Evolutionary conservation across 2,888 invertebrate species (phyloP), one percentile per base, ranked within the genome.

Genomic region (Crossocerus cetratus): DNA sequence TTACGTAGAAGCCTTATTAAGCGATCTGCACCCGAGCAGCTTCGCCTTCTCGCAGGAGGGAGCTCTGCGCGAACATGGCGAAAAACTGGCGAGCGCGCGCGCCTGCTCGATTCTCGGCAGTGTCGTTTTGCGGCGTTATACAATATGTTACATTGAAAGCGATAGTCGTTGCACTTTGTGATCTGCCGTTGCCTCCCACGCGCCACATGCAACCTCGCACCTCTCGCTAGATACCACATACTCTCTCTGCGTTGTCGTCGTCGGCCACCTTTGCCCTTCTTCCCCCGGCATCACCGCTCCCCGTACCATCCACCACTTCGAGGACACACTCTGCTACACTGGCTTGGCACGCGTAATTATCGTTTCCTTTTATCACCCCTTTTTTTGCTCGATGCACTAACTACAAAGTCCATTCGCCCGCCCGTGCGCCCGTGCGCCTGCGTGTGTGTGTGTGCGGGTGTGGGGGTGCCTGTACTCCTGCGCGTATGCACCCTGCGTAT

Each of bases 61-160:
- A 32, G 32, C 32, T 11, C 32, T 32, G 32, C 32, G 32, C 11
- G 32, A 32, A 2, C 32, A 32, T 11, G 32, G 32, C 32, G 32
- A 49, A 64, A 64, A 65, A 74, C 43, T 65, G 54, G 61, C 69
- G 74, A 76, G 76, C 76, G 75, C 74, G 32, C 32, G 32, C 32
- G 32, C 32, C 0, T 32, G 32, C 32, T 32, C 32, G 32, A 65
- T 45, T 69, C 70, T 74, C 69, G 65, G 74, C 69, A 65, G 69
- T 66, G 74, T 67, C 65, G 59, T 74, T 72, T 69, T 16, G n/a
- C 74, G 69, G 76, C 82, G 81, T 83, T 84, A 79, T 82, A 84
- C 85, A 87, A 86, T 86, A 87, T 86, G 82, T 88, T 88, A 88
- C 88, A 88, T 83, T 83, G 84, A 88, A 88, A 88, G 88, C 88